A percentile compares a stretch with the other conserved stretches of the same genome.
These are phyloP conservation scores for Mobula hypostoma DNA, from an alignment of 2,113 vertebrate genomes.

Conservation along the genomic window DNA sequence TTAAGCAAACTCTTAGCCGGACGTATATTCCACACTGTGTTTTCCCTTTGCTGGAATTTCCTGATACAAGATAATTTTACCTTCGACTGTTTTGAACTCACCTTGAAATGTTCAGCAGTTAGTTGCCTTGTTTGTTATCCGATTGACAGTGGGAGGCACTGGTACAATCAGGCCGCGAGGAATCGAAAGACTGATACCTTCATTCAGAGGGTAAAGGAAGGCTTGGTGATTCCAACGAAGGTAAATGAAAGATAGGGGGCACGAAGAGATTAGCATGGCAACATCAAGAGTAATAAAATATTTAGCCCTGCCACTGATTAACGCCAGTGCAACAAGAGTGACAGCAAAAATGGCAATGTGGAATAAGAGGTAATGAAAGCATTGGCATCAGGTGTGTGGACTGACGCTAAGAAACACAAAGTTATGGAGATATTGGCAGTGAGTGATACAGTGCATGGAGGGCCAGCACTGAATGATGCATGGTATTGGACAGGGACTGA, in stretches of 20 bases:
- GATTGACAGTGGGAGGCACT: neutral
- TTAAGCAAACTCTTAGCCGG: neutral
- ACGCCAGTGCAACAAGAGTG: too few relatives aligned
- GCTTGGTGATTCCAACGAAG: neutral
- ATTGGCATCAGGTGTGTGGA: neutral
- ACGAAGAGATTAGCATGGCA: neutral
- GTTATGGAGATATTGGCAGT: too few relatives aligned
- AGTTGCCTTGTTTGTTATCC: too few relatives aligned
- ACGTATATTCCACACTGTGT: neutral
- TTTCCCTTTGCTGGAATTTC: neutral
- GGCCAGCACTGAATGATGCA: too few relatives aligned
- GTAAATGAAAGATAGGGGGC: neutral
- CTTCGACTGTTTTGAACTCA: neutral
- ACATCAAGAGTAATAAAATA: neutral
- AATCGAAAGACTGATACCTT: neutral
- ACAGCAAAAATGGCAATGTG: neutral
- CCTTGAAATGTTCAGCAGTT: too few relatives aligned
- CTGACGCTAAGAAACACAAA: too few relatives aligned
- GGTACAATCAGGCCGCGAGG: neutral
- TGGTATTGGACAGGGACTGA: too few relatives aligned
- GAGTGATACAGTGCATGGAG: too few relatives aligned
- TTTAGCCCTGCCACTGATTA: neutral
- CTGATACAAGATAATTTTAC: neutral
- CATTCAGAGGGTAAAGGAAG: neutral
- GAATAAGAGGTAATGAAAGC: neutral